Evolutionary conservation across 2,888 invertebrate genomes (phyloP).

Genomic region (Aleiodes testaceus): DNA sequence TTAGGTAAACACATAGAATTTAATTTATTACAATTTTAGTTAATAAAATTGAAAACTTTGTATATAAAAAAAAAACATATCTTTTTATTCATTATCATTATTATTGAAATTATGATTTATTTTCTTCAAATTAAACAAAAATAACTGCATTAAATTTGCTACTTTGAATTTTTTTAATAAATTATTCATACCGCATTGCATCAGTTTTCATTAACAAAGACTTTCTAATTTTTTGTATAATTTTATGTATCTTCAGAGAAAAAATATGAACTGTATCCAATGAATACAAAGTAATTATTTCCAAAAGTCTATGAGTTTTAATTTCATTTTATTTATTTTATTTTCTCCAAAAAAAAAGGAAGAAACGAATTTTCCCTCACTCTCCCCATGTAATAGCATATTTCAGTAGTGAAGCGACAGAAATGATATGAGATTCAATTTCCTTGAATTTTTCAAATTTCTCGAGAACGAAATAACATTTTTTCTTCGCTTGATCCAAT

Average conservation of each 20-base stretch:
- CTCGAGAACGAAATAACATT: too few relatives aligned
- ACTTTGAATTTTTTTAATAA: conserved; percentile 6
- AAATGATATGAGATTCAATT: conserved; percentile 1
- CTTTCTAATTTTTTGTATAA: conserved; percentile 30
- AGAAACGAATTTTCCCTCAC: background rate
- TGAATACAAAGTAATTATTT: conserved; percentile 29
- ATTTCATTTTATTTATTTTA: conserved; percentile 10
- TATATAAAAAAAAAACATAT: background rate
- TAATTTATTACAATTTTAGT: background rate
- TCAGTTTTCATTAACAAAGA: conserved; percentile 17
- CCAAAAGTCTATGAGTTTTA: conserved; percentile 6
- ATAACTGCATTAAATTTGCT: conserved; percentile 2
- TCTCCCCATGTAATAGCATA: conserved; percentile 6
- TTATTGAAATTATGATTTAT: background rate
- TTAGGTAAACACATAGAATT: conserved; percentile 4
- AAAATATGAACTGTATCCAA: conserved; percentile 9
- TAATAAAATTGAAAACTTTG: conserved; percentile 11
- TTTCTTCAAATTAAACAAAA: background rate
- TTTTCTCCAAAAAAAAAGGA: background rate
- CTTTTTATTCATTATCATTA: background rate
- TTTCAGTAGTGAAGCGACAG: conserved; percentile 2
- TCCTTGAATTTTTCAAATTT: too few relatives aligned
- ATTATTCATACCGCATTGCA: conserved; percentile 29
- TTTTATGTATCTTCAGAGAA: conserved; percentile 6
- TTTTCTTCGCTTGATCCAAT: too few relatives aligned